A percentile compares a stretch with the other conserved stretches of the same genome.
Conservation (phyloP, 2,797 vertebrate genomes). For the Euphonia xanthogaster region DNA sequence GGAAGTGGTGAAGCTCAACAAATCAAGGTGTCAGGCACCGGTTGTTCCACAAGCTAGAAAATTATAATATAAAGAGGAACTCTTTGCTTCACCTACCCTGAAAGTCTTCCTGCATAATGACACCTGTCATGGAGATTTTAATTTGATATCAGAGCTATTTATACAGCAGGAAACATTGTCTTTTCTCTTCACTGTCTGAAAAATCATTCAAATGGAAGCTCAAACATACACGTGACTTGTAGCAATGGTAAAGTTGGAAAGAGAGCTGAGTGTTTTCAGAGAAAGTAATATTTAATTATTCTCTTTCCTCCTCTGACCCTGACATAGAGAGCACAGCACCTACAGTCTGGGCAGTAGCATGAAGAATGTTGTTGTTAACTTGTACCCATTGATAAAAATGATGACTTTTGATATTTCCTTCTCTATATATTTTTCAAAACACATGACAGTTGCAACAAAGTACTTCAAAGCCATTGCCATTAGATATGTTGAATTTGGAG, state of each 20-base stretch:
- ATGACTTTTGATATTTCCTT: slow-evolving; percentile 11
- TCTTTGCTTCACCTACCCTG: slow-evolving; percentile 30
- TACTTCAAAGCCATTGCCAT: slow-evolving; percentile 49
- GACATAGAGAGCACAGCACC: not conserved
- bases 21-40: slow-evolving; percentile 14
- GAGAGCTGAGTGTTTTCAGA: not conserved
- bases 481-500: slow-evolving; percentile 46
- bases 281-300: not conserved
- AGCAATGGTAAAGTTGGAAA: not conserved
- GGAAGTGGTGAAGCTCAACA: slow-evolving; percentile 1
- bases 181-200: not conserved
- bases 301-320: not conserved
- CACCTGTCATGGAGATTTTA: slow-evolving; percentile 27
- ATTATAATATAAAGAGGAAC: slow-evolving; percentile 34
- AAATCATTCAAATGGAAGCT: not conserved
- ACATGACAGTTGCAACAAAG: slow-evolving; percentile 17
- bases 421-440: slow-evolving; percentile 9
- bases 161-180: not conserved
- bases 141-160: slow-evolving; percentile 7
- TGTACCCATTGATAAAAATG: slow-evolving; percentile 2
- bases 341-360: not conserved
- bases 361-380: not conserved
- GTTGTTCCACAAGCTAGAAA: slow-evolving; percentile 13
- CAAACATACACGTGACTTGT: not conserved
- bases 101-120: slow-evolving; percentile 21